Conservation (phyloP, 2,797 vertebrate genomes). For the Manis pentadactyla region DNA sequence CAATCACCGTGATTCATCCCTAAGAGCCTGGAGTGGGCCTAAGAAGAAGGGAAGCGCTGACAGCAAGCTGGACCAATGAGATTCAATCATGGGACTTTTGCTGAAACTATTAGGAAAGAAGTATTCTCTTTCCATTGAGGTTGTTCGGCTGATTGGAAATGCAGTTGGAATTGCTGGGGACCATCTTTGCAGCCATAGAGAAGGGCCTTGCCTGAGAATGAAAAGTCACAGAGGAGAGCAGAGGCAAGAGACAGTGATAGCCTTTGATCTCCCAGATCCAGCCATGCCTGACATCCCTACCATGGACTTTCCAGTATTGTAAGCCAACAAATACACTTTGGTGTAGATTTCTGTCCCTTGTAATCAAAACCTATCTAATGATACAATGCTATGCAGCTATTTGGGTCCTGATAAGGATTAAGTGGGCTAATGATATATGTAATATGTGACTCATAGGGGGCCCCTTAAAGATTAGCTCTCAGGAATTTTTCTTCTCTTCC, state of each 20-base stretch:
- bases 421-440: neutral
- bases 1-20: neutral
- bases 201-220: neutral
- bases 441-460: neutral
- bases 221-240: neutral
- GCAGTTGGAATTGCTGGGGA: neutral
- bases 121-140: neutral
- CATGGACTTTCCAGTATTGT: neutral
- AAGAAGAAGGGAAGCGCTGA: neutral
- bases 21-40: neutral
- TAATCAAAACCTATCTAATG: neutral
- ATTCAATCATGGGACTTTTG: neutral
- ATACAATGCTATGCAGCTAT: neutral
- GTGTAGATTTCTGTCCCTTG: neutral
- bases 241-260: neutral
- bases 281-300: neutral
- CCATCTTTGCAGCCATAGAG: neutral
- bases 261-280: neutral
- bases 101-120: neutral
- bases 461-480: neutral
- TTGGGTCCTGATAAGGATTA: neutral
- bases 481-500: neutral
- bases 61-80: neutral
- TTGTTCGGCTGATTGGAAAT: neutral
- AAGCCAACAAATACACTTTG: neutral